Percentiles rank a stretch among this genome's conserved stretches.
These are phyloP conservation scores for Premnoplex brunnescens DNA, from an alignment of 2,797 vertebrate species.

Conservation along the genomic window DNA sequence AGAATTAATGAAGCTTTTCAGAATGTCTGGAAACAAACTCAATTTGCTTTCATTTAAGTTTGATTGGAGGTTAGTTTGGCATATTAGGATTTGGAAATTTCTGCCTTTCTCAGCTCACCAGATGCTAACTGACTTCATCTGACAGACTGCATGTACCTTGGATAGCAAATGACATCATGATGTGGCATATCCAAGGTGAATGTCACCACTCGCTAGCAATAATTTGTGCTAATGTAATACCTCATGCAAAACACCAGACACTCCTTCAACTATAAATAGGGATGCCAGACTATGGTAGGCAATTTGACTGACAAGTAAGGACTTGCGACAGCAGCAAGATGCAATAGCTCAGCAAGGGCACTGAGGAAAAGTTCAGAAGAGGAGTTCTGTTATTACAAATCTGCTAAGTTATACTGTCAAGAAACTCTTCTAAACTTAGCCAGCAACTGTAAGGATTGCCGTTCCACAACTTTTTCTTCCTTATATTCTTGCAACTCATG, in stretches of 20 bases:
- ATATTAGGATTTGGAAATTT: background rate
- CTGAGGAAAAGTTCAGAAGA: background rate
- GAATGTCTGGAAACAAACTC: background rate
- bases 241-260: constrained; percentile 52
- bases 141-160: constrained; percentile 15
- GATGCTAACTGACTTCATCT: constrained; percentile 10
- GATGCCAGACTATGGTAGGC: background rate
- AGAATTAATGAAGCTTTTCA: background rate
- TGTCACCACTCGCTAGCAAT: constrained; percentile 41
- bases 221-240: constrained; percentile 54
- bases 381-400: background rate
- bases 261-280: constrained; percentile 48
- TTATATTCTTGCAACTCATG: background rate
- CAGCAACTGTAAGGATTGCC: background rate
- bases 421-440: background rate
- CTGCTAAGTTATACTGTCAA: background rate
- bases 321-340: background rate
- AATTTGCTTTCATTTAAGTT: background rate
- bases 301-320: constrained; percentile 39
- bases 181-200: constrained; percentile 39
- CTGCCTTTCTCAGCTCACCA: background rate
- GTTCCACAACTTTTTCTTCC: background rate
- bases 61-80: background rate
- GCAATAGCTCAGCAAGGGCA: constrained; percentile 2
- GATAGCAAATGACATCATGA: constrained; percentile 43